Evolutionary conservation across 2,113 vertebrate species (phyloP).

Genomic region (Poicephalus meyeri): DNA sequence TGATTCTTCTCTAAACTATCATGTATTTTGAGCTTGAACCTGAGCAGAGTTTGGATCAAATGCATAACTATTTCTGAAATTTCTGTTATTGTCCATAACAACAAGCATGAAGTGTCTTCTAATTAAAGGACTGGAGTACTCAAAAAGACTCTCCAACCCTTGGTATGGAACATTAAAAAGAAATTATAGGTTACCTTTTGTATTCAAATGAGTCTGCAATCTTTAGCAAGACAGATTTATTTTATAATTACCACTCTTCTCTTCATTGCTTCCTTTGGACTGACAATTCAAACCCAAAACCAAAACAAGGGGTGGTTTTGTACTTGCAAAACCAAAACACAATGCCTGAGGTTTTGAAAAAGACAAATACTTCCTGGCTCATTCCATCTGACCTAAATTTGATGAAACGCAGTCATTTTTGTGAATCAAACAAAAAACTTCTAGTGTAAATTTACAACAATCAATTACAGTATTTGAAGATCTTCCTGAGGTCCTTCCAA

Average conservation of each 20-base stretch:
- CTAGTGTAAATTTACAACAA: neutral
- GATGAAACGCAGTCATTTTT: neutral
- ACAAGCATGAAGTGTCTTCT: neutral
- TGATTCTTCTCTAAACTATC: neutral
- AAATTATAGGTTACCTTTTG: neutral
- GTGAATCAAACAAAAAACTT: neutral
- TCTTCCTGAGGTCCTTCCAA: neutral
- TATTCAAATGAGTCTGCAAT: neutral
- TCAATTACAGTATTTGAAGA: neutral
- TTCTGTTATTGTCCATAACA: neutral
- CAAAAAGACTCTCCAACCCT: neutral
- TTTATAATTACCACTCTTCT: neutral
- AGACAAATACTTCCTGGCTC: neutral
- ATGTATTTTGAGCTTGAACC: neutral
- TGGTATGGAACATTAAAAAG: neutral
- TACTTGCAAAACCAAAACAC: conserved; percentile 24
- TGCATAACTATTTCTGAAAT: neutral
- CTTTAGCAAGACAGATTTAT: neutral
- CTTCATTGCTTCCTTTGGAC: conserved; percentile 12
- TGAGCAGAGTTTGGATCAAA: neutral
- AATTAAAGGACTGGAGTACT: neutral
- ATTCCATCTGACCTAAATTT: neutral
- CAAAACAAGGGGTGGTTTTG: neutral
- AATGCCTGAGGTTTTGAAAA: conserved; percentile 5
- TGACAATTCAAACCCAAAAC: neutral